A percentile compares a stretch with the other conserved stretches of the same genome.
Conservation (phyloP, 2,797 vertebrate species). For the Ciconia nigra region DNA sequence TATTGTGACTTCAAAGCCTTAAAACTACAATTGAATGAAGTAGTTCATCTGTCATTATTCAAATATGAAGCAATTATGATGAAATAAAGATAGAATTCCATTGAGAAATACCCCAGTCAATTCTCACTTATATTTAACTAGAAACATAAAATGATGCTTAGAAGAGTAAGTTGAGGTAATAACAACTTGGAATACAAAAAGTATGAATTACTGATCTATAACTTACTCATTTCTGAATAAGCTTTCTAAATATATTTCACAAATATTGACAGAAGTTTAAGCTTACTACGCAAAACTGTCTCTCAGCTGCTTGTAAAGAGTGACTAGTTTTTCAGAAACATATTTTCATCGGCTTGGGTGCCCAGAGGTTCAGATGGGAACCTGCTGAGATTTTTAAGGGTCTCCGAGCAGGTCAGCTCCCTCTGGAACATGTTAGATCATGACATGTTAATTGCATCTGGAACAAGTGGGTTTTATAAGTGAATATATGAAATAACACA, state of each 20-base stretch:
- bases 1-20: conserved; percentile 78
- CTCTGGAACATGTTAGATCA: not conserved
- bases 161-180: conserved; percentile 73
- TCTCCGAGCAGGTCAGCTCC: not conserved
- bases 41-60: conserved; percentile 81
- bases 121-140: conserved; percentile 79
- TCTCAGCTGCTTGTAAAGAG: not conserved
- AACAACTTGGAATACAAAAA: conserved; percentile 68
- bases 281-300: not conserved
- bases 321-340: not conserved
- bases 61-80: conserved; percentile 82
- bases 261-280: conserved; percentile 57
- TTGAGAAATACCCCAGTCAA: conserved; percentile 77
- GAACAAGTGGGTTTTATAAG: not conserved
- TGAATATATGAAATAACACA: not conserved
- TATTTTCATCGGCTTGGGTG: not conserved
- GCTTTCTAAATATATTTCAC: conserved; percentile 65
- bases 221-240: conserved; percentile 51
- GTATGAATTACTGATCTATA: conserved; percentile 72
- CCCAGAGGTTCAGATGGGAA: not conserved
- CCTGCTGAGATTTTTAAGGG: not conserved
- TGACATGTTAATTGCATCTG: not conserved
- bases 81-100: conserved; percentile 82
- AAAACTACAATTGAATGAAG: conserved; percentile 75
- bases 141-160: conserved; percentile 75